Conservation (phyloP, 2,113 vertebrate genomes). For the Vidua macroura region DNA sequence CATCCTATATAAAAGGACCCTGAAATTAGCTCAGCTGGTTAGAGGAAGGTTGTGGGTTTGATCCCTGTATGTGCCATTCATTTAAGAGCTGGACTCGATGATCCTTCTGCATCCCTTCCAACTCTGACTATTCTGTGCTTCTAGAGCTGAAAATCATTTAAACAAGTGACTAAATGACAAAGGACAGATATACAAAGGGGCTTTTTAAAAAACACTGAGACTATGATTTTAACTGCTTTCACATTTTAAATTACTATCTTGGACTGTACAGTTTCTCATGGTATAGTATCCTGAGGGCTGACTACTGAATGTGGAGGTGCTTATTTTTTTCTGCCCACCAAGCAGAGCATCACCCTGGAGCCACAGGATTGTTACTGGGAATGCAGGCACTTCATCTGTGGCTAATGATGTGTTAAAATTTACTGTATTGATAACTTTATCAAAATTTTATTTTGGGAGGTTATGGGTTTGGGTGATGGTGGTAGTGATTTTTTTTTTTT, state of each 20-base stretch:
- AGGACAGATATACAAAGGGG: accelerated
- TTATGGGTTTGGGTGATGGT: neutral
- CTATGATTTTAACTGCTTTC: neutral
- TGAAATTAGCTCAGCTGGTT: neutral
- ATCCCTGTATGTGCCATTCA: neutral
- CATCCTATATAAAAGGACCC: neutral
- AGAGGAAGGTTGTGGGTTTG: neutral
- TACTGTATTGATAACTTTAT: neutral
- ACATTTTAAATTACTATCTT: neutral
- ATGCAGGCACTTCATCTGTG: neutral
- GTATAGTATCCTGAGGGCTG: neutral
- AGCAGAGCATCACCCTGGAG: neutral
- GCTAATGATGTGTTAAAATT: neutral
- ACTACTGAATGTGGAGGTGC: neutral
- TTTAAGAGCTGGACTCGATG: neutral
- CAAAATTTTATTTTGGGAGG: neutral
- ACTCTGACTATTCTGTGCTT: neutral
- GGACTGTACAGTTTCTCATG: neutral
- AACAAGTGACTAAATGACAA: neutral
- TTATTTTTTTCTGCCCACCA: neutral
- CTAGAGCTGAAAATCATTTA: neutral
- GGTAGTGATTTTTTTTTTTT: neutral
- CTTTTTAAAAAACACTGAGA: neutral
- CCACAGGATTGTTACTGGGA: neutral
- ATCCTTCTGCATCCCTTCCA: neutral